Evolutionary conservation across 2,888 invertebrate species (phyloP).

Genomic region (Mylabris sibirica): DNA sequence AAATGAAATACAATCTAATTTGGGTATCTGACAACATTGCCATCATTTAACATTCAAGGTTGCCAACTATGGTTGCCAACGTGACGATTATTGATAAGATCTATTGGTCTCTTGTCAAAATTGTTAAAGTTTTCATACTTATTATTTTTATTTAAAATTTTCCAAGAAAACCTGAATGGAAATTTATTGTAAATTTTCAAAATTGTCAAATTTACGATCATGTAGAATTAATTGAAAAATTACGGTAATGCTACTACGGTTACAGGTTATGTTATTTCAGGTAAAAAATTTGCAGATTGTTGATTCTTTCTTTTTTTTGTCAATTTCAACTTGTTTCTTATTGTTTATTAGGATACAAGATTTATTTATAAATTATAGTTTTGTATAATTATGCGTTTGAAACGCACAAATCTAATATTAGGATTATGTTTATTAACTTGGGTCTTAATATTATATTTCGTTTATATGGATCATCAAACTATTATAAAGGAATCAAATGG

Average conservation of each 20-base stretch:
- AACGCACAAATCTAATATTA: conserved; percentile 55
- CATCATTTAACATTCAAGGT: background rate
- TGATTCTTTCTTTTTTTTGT: background rate
- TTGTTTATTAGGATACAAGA: background rate
- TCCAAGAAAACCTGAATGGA: background rate
- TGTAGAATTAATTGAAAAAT: background rate
- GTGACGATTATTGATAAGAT: background rate
- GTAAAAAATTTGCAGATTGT: background rate
- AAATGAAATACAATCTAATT: too few species aligned
- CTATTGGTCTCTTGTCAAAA: background rate
- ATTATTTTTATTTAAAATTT: background rate
- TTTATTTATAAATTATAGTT: conserved; percentile 1
- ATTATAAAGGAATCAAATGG: conserved; percentile 51
- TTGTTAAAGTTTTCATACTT: background rate
- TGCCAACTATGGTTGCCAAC: conserved; percentile 13
- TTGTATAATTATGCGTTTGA: conserved; percentile 38
- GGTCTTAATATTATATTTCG: conserved; percentile 65
- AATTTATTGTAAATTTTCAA: background rate
- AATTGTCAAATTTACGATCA: background rate
- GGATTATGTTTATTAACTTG: conserved; percentile 59
- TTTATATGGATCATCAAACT: conserved; percentile 62
- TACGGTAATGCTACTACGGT: background rate
- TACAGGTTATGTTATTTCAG: conserved; percentile 5
- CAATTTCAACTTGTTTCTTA: background rate
- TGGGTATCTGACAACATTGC: background rate